Conservation (phyloP, 2,797 vertebrate species). For the Chelon auratus region DNA sequence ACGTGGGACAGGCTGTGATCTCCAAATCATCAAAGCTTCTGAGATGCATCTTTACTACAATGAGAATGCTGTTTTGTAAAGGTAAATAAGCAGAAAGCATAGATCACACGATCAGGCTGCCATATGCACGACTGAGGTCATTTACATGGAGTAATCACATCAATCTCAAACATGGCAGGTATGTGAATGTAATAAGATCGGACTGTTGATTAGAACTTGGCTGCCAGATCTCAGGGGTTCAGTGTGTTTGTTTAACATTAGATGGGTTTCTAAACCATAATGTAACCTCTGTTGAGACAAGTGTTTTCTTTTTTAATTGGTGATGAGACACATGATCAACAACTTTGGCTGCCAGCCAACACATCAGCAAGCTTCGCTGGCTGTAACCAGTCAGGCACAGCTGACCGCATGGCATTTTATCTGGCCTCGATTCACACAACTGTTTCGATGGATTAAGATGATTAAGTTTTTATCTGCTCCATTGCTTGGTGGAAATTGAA, state of each 20-base stretch:
- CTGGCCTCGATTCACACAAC: constrained; percentile 17
- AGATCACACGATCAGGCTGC: constrained; percentile 34
- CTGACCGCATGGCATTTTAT: constrained; percentile 33
- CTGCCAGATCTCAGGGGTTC: constrained; percentile 40
- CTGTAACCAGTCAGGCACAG: constrained; percentile 34
- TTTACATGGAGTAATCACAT: constrained; percentile 30
- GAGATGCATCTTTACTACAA: not conserved
- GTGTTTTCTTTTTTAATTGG: constrained; percentile 62
- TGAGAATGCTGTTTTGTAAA: constrained; percentile 27
- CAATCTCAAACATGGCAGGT: constrained; percentile 29
- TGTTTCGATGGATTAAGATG: constrained; percentile 26
- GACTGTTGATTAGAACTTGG: constrained; percentile 51
- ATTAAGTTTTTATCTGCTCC: constrained; percentile 11
- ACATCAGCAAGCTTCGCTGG: constrained; percentile 33
- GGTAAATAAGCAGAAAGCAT: constrained; percentile 36
- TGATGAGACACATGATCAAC: constrained; percentile 42
- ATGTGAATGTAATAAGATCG: constrained; percentile 51
- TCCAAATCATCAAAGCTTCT: constrained; percentile 28
- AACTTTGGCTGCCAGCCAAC: constrained; percentile 57
- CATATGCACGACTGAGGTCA: constrained; percentile 36
- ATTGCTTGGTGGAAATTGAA: constrained; percentile 2
- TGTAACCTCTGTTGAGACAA: constrained; percentile 52
- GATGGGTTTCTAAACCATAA: constrained; percentile 41
- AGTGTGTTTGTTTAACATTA: constrained; percentile 55
- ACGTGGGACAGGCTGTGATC: not conserved